These are phyloP conservation scores for Lycodopsis pacificus DNA, from an alignment of 2,797 vertebrate species.

Conservation along the genomic window DNA sequence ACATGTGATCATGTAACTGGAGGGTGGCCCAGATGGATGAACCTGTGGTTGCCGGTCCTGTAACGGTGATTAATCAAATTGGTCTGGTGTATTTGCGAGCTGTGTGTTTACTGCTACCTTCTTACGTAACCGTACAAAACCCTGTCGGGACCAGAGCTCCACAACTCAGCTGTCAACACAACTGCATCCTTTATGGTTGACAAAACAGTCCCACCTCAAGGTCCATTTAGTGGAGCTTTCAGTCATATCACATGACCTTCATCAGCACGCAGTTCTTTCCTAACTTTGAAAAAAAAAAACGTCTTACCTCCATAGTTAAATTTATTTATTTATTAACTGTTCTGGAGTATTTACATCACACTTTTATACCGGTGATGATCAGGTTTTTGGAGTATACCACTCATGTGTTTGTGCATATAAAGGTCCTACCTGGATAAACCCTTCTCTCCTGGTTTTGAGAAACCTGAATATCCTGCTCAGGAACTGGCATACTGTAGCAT, in stretches of 20 bases:
- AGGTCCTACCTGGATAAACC: not conserved
- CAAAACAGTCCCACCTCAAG: constrained; percentile 31
- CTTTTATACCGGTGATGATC: not conserved
- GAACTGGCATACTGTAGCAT: not conserved
- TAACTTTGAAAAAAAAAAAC: not conserved
- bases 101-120: constrained; percentile 38
- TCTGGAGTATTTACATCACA: not conserved
- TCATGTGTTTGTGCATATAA: not conserved
- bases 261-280: not conserved
- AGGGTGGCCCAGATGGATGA: constrained; percentile 56
- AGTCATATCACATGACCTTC: constrained; percentile 7
- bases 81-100: constrained; percentile 4
- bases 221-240: constrained; percentile 28
- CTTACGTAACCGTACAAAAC: constrained; percentile 48
- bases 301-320: not conserved
- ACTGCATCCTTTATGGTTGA: constrained; percentile 10
- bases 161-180: constrained; percentile 8
- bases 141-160: constrained; percentile 1
- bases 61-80: constrained; percentile 66
- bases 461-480: not conserved
- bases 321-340: not conserved
- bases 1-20: constrained; percentile 70
- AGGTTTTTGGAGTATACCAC: not conserved
- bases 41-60: constrained; percentile 63
- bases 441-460: not conserved